These are phyloP conservation scores for Brachionus asplanchnoidis DNA, from an alignment of 1,140 invertebrate genomes.

Conservation along the genomic window DNA sequence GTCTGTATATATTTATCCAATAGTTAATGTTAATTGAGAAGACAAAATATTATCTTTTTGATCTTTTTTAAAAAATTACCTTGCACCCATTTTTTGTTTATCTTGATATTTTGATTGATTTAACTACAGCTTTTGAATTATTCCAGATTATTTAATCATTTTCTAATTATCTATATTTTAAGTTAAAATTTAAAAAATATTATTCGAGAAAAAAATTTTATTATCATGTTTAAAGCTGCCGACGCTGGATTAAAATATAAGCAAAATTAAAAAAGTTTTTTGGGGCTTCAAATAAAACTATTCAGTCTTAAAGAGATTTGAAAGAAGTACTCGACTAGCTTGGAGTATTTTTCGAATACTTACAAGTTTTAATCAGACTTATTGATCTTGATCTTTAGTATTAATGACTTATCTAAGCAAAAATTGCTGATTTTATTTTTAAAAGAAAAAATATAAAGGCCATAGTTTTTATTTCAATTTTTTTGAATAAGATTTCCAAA, in stretches of 20 bases:
- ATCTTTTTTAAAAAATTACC: not conserved
- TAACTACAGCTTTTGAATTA: not conserved
- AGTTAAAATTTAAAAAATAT: not conserved
- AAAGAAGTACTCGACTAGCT: not conserved
- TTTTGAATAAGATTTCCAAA: not conserved
- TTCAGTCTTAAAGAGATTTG: not conserved
- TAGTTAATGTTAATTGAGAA: not conserved
- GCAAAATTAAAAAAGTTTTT: not conserved
- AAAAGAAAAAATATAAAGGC: too few relatives aligned
- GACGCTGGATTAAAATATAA: not conserved
- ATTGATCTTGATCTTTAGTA: not conserved
- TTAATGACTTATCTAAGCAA: not conserved
- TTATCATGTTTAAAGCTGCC: not conserved
- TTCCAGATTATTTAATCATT: not conserved
- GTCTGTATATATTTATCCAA: not conserved
- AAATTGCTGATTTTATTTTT: not conserved
- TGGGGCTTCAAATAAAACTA: not conserved
- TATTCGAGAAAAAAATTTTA: not conserved
- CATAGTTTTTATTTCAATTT: not conserved
- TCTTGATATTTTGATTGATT: not conserved
- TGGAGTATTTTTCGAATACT: not conserved
- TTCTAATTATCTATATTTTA: not conserved
- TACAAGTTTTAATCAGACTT: not conserved
- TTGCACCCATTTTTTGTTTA: constrained; percentile 27
- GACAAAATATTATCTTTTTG: not conserved